Percentiles rank a stretch among this genome's conserved stretches.
Evolutionary conservation across 2,797 vertebrate genomes (phyloP).

Genomic region (Mycteria americana): DNA sequence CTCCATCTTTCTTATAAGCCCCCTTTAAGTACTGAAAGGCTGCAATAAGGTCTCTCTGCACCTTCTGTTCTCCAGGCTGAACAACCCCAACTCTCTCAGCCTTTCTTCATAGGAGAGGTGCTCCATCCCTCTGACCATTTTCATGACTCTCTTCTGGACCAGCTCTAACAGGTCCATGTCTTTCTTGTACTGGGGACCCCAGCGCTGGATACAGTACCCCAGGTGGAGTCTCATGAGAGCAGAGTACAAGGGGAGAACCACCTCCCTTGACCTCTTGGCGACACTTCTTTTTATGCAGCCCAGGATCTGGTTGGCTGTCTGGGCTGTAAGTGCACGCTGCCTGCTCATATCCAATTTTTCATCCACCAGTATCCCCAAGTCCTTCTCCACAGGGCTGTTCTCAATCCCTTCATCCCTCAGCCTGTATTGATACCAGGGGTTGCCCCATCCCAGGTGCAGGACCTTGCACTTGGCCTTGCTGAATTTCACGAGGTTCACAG

Average conservation of each 20-base stretch:
- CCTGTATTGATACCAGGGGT: background rate
- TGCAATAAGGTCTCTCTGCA: background rate
- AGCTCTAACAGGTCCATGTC: background rate
- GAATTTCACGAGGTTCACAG: background rate
- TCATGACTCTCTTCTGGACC: background rate
- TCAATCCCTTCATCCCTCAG: background rate
- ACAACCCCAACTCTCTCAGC: background rate
- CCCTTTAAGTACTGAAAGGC: background rate
- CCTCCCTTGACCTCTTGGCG: background rate
- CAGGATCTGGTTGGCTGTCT: background rate
- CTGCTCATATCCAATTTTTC: background rate
- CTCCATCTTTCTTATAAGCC: background rate
- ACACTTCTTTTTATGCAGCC: background rate
- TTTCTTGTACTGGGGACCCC: background rate
- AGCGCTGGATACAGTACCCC: accelerated
- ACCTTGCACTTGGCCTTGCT: background rate
- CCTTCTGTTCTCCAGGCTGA: background rate
- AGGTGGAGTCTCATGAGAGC: accelerated
- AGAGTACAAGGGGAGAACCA: background rate
- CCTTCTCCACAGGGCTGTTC: background rate
- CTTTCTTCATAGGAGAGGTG: background rate
- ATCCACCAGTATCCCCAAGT: background rate
- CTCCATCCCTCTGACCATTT: background rate
- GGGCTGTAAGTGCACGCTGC: background rate
- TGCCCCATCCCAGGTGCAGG: background rate